Base-by-base conservation (phyloP, 2,888 invertebrate species). In the Troides aeacus region DNA sequence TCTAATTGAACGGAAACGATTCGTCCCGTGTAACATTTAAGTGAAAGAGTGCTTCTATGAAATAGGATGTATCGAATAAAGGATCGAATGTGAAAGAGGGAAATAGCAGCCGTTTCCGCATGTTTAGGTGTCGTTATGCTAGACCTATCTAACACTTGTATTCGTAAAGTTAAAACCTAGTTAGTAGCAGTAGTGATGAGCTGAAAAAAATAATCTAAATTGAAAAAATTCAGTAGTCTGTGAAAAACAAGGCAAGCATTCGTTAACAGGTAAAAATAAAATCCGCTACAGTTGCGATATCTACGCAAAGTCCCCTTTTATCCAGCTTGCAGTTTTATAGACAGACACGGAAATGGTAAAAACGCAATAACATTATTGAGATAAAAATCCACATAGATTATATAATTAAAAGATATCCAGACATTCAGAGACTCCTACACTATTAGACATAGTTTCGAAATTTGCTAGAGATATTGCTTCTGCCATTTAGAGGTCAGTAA, bases 1-100 rank as follows among this genome's bases (percentile, higher is more conserved):
- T 76, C 79, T 81, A 79, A 86, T 86, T 81, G 83, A 79, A 84
- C 79, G 80, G 80, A 83, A 84, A 86, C 83, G 80, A 86, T 85
- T 84, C 60, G 30, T 50, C 30, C 21, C 18, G 21, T 56, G 21
- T 56, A 56, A 50, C 10, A 36, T 60, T 36, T 21, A n/a, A 60
- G 15, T 66, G 59, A 46, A 46, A 46, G 57, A 46, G 24, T 53
- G 36, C 15, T 24, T 60, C n/a, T 59, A 53, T 36, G 30, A 30
- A 46, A 50, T 56, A 50, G 39, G 50, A 65, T 59, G 58, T 59
- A 59, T 59, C 46, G 15, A 46, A 46, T 46, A 46, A 46, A 46
- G 46, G 15, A 46, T 46, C 15, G 23, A 64, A 59, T 15, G 12
- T 15, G 46, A 46, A 46, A 46, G 46, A 46, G 46, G 46, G 30